Base-by-base conservation (phyloP, 2,113 vertebrate species). In the Psilopogon haemacephalus region DNA sequence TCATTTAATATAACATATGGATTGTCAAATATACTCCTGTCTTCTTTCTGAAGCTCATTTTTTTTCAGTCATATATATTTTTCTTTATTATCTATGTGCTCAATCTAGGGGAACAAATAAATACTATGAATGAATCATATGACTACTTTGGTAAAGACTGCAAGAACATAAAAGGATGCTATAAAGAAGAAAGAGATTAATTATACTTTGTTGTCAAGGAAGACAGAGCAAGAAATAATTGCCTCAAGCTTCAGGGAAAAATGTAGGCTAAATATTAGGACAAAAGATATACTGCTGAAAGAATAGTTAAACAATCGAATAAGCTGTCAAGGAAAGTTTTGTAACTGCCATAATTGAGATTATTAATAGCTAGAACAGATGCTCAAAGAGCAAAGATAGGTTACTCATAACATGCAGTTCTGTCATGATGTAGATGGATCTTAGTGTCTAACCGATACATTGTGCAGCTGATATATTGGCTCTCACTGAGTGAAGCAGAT, bases 231-330 rank as follows among this genome's bases (percentile, higher is more conserved):
- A 79, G 37, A 93, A 95, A 81, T 87, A 92, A 94, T 96, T 95
- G 55, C 67, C 84, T 95, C 2, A 2, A 94, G 67, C 12, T 89
- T 90, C 81, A 85, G 32, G 40, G 63, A 70, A 93, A 96, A 90
- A 89, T 33, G 27, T 65, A 92, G 74, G 67, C 59, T 93, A 96
- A 96, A 94, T 93, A 96, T 94, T 85, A 79, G 67, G 81, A 96
- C 59, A 92, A 94, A 93, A 90, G 88, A 84, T 90, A 92, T 93
- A 92, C 55, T 82, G 63, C 59, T 87, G 23, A 90, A 96, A 89
- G 44, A 78, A 89, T 30, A 81, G 44, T 87, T 82, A 87, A 91
- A 90, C 65, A 80, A 64, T 54, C 37, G 58, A 89, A 87, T 76
- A 84, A 87, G 37, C 70, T 92, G 77, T 93, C 94, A 93, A 50